Base-by-base conservation (phyloP, 2,797 vertebrate species). In the Myotis daubentonii region DNA sequence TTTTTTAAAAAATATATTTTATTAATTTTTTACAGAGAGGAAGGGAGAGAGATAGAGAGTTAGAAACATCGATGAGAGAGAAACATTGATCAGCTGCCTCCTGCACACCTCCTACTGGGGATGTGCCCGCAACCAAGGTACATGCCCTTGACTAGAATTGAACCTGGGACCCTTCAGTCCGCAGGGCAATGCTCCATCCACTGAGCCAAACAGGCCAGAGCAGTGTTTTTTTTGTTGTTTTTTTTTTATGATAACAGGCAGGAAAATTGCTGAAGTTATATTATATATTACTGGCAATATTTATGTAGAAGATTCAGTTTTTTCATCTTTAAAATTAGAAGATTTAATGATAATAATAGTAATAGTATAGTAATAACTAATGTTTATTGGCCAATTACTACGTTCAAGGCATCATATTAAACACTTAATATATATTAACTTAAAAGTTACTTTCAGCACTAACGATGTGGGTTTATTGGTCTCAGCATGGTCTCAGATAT, bases 391-490 rank as follows among this genome's bases (percentile, higher is more conserved):
- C 7, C 83, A 66, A 53, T 81, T 83, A 51, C 8, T 66, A 25
- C 7, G 68, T 91, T 86, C 33, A 65, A 79, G 22, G 0, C 23
- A 55, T 74, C 38, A 4, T 89, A 28, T 87, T 93, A 93, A 87
- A 3, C 13, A 20, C 74, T 93, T 84, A 47, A 49, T 87, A 70
- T 75, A 15, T 33, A 47, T 75, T 89, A 93, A 79, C 19, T 76
- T 94, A 22, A 84, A 92, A 68, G 3, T 53, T 89, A 5, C 23
- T 78, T 60, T 93, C 55, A 62, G 22, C 12, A 84, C 93, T 84
- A 74, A 79, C 22, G 66, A 60, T 25, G 2, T 36, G 4, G 93
- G 51, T 65, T 74, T 53, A 25, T 49, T 47, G 20, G 41, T n/a
- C 44, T 66, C 86, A 89, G 22, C 57, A 25, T n/a, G 47, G 36